Conservation (phyloP, 2,113 vertebrate species). For the Hippocampus mohnikei region DNA sequence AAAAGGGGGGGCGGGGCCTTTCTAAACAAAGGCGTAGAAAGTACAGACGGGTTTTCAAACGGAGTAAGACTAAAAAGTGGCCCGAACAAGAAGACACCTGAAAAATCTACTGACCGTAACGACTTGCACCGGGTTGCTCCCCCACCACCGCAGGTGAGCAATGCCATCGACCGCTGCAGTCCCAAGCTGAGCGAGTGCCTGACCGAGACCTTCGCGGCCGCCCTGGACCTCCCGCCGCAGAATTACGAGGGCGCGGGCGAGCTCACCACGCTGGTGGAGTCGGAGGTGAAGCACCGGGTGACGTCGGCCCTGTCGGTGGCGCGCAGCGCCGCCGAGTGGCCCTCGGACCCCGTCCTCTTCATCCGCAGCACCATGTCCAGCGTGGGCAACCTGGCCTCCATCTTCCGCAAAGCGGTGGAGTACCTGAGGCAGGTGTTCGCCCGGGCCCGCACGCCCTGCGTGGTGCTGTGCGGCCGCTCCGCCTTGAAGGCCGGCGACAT, state of each 20-base stretch:
- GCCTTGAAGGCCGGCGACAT: background rate
- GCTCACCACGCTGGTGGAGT: conserved; percentile 6
- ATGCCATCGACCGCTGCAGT: conserved; percentile 6
- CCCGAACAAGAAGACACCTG: no score
- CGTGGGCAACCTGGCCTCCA: conserved; percentile 3
- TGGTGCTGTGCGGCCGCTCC: background rate
- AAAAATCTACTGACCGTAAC: background rate
- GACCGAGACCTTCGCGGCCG: conserved; percentile 3
- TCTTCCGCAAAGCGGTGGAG: conserved; percentile 4
- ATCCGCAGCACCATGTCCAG: conserved; percentile 10
- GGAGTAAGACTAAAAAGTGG: no score
- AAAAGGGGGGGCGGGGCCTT: no score
- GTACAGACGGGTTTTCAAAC: no score
- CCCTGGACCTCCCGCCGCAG: conserved; percentile 8
- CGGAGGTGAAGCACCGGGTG: conserved; percentile 6
- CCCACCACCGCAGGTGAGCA: background rate
- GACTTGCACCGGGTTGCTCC: background rate
- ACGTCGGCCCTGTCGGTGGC: conserved; percentile 3
- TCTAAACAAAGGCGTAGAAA: no score
- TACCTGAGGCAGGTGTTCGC: conserved; percentile 1
- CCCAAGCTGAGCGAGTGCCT: conserved; percentile 11
- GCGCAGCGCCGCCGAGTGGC: background rate
- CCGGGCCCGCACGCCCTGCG: background rate
- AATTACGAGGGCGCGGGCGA: conserved; percentile 2
- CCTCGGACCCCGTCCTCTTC: conserved; percentile 1